Conservation (phyloP, 2,888 invertebrate species). For the Teleogryllus oceanicus region DNA sequence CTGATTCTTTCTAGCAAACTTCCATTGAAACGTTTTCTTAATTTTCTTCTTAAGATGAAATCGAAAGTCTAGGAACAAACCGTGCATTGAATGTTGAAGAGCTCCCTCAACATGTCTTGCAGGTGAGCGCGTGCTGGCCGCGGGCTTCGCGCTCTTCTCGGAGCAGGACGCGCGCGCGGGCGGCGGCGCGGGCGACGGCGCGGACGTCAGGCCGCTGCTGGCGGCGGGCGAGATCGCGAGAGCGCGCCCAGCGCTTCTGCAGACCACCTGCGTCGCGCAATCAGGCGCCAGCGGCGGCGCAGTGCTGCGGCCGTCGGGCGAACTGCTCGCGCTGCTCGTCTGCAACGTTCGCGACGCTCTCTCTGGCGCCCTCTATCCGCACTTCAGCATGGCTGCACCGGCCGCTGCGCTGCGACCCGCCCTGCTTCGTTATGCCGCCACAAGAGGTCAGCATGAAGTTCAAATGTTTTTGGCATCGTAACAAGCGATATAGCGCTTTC, state of each 20-base stretch:
- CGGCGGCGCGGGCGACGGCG: neutral
- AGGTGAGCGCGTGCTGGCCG: conserved; percentile 59
- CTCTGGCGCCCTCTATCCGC: conserved; percentile 54
- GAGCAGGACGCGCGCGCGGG: conserved; percentile 46
- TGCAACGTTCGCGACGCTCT: conserved; percentile 55
- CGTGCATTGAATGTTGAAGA: too few species aligned
- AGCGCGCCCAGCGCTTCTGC: conserved; percentile 55
- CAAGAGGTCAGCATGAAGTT: conserved; percentile 47
- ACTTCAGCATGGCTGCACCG: conserved; percentile 61
- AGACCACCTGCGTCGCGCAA: conserved; percentile 62
- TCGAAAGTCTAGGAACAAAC: too few species aligned
- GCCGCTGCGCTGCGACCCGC: conserved; percentile 48
- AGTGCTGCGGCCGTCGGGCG: conserved; percentile 51
- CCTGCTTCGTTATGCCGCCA: conserved; percentile 49
- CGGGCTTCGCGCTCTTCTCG: conserved; percentile 59
- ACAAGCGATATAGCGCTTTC: too few species aligned
- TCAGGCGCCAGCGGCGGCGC: conserved; percentile 63
- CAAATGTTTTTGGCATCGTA: too few species aligned
- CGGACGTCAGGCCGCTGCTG: conserved; percentile 51
- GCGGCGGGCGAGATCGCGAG: conserved; percentile 57
- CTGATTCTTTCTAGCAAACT: too few species aligned
- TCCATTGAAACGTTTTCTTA: too few species aligned
- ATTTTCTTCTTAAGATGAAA: too few species aligned
- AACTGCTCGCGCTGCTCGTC: conserved; percentile 52
- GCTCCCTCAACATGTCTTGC: conserved; percentile 19